Evolutionary conservation across 2,797 vertebrate genomes (phyloP), one percentile per base, ranked within the genome.

Genomic region (Cirrhinus mrigala): DNA sequence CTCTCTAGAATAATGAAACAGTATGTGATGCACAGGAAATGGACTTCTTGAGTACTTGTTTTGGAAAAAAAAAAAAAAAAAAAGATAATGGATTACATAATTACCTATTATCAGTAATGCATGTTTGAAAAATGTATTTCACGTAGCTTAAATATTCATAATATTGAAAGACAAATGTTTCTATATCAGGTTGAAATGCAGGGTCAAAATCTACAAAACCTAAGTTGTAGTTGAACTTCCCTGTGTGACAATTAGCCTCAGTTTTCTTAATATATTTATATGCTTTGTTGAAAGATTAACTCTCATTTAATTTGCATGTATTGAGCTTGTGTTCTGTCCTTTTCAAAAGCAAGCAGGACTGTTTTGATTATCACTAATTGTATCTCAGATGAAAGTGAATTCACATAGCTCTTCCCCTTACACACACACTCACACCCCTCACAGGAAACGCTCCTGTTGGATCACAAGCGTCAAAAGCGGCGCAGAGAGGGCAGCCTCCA

Each of bases 361-460:
- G 68, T 71, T 81, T 81, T 71, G 37, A 71, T 81, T 27, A 81
- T 81, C 22, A 27, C 50, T 81, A 71, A 81, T 71, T 70, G 81
- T 75, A 60, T 83, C 16, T 52, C 20, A 66, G 71, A 75, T 76
- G 84, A 62, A 50, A 79, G 75, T 48, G 37, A 75, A 79, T 71
- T 71, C 80, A 60, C n/a, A 82, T 79, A 48, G 24, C 80, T 60
- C 69, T 46, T 82, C 16, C 62, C 18, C 54, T 64, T 70, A 69
- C 81, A 79, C 87, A 82, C 82, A 68, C 74, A n/a, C 85, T 84
- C 75, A 44, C 84, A 88, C 54, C 71, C 62, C 79, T 84, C 88
- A 83, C 85, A 82, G 85, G n/a, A 56, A 89, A 83, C 27, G 29
- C 78, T 87, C 83, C 83, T 83, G 89, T 85, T 78, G 85, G 87